These are phyloP conservation scores for Dastarcus helophoroides DNA, from an alignment of 2,888 invertebrate genomes.

Conservation along the genomic window DNA sequence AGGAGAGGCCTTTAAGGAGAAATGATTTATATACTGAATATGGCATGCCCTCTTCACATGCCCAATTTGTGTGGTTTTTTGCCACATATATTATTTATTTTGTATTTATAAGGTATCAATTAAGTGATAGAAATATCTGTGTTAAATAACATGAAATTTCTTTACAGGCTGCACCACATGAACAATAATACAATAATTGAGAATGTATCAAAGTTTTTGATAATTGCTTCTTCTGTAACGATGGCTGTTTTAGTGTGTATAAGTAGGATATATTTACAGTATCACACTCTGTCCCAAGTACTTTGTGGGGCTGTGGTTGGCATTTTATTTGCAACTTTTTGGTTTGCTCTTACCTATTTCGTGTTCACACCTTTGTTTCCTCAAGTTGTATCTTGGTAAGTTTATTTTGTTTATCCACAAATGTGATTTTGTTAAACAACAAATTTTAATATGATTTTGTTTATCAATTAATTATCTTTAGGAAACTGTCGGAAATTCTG, in stretches of 20 bases:
- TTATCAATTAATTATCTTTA: slow-evolving; percentile 29
- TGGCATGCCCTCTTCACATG: slow-evolving; percentile 87
- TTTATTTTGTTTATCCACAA: slow-evolving; percentile 20
- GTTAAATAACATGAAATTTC: slow-evolving; percentile 10
- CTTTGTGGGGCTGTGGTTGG: slow-evolving; percentile 68
- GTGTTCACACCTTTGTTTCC: slow-evolving; percentile 78
- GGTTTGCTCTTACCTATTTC: slow-evolving; percentile 73
- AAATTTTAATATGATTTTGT: neutral
- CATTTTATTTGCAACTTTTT: slow-evolving; percentile 57
- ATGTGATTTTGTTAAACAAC: neutral
- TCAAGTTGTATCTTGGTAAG: slow-evolving; percentile 73
- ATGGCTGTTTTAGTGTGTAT: slow-evolving; percentile 51
- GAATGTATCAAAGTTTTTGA: slow-evolving; percentile 57
- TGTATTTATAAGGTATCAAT: slow-evolving; percentile 65
- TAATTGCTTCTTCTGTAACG: slow-evolving; percentile 48
- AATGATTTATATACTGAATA: slow-evolving; percentile 61
- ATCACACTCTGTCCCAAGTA: slow-evolving; percentile 76
- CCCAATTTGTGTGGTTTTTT: slow-evolving; percentile 89
- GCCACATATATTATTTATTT: slow-evolving; percentile 74
- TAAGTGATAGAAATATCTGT: neutral
- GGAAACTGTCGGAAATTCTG: slow-evolving; percentile 75
- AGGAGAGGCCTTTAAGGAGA: slow-evolving; percentile 63
- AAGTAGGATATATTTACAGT: slow-evolving; percentile 73
- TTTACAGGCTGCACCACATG: slow-evolving; percentile 67
- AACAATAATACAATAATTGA: slow-evolving; percentile 69